phyloP scores from a whole-genome alignment of 2,888 invertebrate genomes.

The Liodrosophila aerea region DNA sequence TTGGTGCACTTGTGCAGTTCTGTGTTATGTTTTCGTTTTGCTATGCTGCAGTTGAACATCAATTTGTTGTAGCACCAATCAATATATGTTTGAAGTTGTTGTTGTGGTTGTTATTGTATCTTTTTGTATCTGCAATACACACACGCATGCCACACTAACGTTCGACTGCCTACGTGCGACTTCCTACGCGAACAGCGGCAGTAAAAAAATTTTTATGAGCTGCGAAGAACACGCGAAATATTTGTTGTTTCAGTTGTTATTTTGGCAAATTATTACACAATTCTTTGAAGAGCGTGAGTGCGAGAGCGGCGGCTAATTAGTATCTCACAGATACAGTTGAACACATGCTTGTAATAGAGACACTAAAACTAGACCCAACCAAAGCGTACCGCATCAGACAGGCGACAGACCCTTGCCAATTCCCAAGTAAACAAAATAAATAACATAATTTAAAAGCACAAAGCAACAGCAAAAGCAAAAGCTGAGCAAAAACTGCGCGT shows the following conservation, averaged over 20 bases:
- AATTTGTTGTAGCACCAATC: slow-evolving; percentile 53
- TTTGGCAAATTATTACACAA: slow-evolving; percentile 74
- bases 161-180: slow-evolving; percentile 43
- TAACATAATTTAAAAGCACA: slow-evolving; percentile 57
- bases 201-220: slow-evolving; percentile 48
- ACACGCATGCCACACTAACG: slow-evolving; percentile 57
- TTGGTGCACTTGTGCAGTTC: neutral
- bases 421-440: slow-evolving; percentile 69
- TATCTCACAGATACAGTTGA: slow-evolving; percentile 44
- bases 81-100: slow-evolving; percentile 23
- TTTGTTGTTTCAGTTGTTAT: slow-evolving; percentile 41
- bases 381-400: slow-evolving; percentile 39
- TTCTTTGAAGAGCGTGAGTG: slow-evolving; percentile 34
- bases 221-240: slow-evolving; percentile 58
- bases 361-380: slow-evolving; percentile 27
- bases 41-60: slow-evolving; percentile 57
- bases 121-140: slow-evolving; percentile 56
- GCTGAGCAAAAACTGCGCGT: slow-evolving; percentile 50
- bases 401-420: slow-evolving; percentile 59
- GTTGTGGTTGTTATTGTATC: slow-evolving; percentile 16
- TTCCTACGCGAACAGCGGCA: slow-evolving; percentile 56
- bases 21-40: slow-evolving; percentile 8
- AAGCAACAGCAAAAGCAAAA: slow-evolving; percentile 44
- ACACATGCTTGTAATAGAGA: slow-evolving; percentile 51
- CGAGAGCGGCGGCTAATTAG: slow-evolving; percentile 36